These are phyloP conservation scores for Ornithoptera priamus DNA, from an alignment of 2,888 invertebrate species.

Conservation along the genomic window DNA sequence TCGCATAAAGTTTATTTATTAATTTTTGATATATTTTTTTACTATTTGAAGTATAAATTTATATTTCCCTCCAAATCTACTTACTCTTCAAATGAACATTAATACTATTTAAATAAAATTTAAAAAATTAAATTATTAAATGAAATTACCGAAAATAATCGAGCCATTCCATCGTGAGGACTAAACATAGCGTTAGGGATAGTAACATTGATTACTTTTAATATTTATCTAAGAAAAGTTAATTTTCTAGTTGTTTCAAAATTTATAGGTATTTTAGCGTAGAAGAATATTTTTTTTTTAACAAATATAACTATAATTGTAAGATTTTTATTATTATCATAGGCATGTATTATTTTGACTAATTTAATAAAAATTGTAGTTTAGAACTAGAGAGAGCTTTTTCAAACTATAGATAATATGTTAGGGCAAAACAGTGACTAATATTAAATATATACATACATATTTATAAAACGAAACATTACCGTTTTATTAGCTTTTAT, in stretches of 20 bases:
- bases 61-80: too few relatives aligned
- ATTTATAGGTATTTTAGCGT: slow-evolving; percentile 73
- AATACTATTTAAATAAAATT: too few relatives aligned
- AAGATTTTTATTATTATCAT: slow-evolving; percentile 49
- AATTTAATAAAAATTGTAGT: slow-evolving; percentile 56
- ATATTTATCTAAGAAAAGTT: slow-evolving; percentile 65
- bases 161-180: slow-evolving; percentile 1
- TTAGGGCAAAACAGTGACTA: slow-evolving; percentile 63
- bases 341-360: slow-evolving; percentile 57
- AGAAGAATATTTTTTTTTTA: slow-evolving; percentile 74
- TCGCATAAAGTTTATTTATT: too few relatives aligned
- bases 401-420: slow-evolving; percentile 61
- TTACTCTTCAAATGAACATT: too few relatives aligned
- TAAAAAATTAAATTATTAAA: slow-evolving; percentile 1
- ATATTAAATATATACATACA: slow-evolving; percentile 46
- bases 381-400: slow-evolving; percentile 57
- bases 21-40: too few relatives aligned
- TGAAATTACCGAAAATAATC: slow-evolving; percentile 5
- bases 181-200: neutral
- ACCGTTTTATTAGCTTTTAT: neutral
- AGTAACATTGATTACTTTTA: slow-evolving; percentile 44
- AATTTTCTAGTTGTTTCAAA: slow-evolving; percentile 59
- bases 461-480: slow-evolving; percentile 50
- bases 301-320: slow-evolving; percentile 64
- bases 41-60: too few relatives aligned